Evolutionary conservation across 2,888 invertebrate genomes (phyloP).

Genomic region (Eupithecia tripunctaria): DNA sequence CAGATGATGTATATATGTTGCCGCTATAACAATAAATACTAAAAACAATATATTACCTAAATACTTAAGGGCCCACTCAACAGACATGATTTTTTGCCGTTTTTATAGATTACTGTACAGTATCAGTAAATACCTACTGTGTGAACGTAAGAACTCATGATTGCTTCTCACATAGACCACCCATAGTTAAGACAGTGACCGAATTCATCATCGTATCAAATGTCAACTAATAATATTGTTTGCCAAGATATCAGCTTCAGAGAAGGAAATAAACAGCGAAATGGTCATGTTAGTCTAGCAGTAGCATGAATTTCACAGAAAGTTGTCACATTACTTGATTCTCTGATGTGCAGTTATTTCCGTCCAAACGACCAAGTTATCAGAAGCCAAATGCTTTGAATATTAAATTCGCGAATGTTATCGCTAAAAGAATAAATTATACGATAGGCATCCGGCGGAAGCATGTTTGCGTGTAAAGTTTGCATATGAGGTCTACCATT

Average conservation of each 20-base stretch:
- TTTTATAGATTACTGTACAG: no score
- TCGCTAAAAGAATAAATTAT: conserved; percentile 71
- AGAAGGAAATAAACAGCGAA: neutral
- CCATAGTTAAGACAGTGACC: no score
- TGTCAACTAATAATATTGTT: neutral
- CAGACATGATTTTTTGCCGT: no score
- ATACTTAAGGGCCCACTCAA: no score
- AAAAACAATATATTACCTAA: no score
- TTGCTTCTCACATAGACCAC: no score
- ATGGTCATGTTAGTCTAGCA: neutral
- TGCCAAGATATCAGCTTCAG: neutral
- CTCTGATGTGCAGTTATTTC: conserved; percentile 12
- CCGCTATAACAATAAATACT: no score
- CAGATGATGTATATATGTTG: no score
- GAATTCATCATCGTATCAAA: neutral
- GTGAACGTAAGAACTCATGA: no score
- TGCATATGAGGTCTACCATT: conserved; percentile 62
- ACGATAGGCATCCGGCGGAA: conserved; percentile 76
- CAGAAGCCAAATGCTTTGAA: conserved; percentile 52
- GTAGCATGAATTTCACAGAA: neutral
- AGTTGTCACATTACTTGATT: conserved; percentile 1
- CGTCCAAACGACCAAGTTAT: conserved; percentile 23
- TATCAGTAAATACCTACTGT: no score
- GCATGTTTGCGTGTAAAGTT: conserved; percentile 67
- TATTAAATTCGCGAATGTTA: conserved; percentile 58